phyloP scores from a whole-genome alignment of 2,113 vertebrate genomes.

The Strix uralensis region DNA sequence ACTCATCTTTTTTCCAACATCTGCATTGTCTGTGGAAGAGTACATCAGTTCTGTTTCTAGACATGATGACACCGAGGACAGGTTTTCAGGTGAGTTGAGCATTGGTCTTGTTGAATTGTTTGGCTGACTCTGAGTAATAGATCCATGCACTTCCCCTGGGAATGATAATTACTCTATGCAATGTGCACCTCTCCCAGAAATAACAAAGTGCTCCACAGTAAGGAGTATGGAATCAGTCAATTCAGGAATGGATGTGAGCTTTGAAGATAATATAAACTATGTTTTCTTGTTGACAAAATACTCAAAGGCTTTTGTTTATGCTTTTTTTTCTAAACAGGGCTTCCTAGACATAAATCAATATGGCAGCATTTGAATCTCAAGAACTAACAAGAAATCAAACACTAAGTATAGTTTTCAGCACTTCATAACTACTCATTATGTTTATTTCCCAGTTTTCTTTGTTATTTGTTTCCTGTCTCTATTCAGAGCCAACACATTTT shows the following conservation, averaged over 20 bases:
- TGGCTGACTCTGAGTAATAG: not conserved
- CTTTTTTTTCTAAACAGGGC: conserved; percentile 46
- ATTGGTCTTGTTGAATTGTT: not conserved
- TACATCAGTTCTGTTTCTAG: not conserved
- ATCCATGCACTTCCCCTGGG: not conserved
- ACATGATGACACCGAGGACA: not conserved
- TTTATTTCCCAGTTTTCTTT: conserved; percentile 75
- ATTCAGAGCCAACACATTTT: conserved; percentile 73
- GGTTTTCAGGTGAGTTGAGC: not conserved
- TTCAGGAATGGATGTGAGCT: conserved; percentile 30
- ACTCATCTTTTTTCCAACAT: not conserved
- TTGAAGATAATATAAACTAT: conserved; percentile 64
- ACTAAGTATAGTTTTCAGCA: conserved; percentile 72
- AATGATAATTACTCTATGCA: conserved; percentile 38
- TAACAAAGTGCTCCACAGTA: conserved; percentile 25
- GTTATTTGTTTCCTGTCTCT: conserved; percentile 74
- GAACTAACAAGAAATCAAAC: conserved; percentile 39
- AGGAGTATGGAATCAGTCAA: conserved; percentile 18
- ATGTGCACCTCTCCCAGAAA: not conserved
- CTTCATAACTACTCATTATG: conserved; percentile 68
- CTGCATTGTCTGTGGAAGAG: not conserved
- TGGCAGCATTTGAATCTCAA: conserved; percentile 49
- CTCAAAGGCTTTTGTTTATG: conserved; percentile 66
- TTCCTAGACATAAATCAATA: conserved; percentile 70
- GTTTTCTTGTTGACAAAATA: conserved; percentile 73